Evolutionary conservation across 2,888 invertebrate species (phyloP).

Genomic region (Drosophila incognita): DNA sequence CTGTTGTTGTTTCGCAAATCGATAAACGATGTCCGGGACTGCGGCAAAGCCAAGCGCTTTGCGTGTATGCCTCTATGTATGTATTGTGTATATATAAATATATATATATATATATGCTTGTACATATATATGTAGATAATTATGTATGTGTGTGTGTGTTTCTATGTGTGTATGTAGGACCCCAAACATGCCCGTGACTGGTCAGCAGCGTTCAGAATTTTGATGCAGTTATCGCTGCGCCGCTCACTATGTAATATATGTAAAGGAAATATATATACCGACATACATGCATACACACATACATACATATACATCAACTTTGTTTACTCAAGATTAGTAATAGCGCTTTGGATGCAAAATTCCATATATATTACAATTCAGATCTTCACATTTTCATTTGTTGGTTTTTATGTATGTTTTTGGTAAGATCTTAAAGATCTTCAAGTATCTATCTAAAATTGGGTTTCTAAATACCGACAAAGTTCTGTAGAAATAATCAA

Average conservation of each 20-base stretch:
- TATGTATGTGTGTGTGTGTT: constrained; percentile 12
- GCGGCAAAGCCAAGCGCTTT: constrained; percentile 65
- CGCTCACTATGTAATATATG: constrained; percentile 14
- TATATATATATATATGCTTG: neutral
- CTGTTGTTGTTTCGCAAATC: constrained; percentile 66
- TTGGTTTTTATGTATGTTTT: neutral
- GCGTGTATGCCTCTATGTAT: constrained; percentile 55
- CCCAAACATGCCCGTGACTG: constrained; percentile 42
- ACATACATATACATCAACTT: constrained; percentile 1
- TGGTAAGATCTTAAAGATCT: neutral
- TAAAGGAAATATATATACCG: constrained; percentile 1
- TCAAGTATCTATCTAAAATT: neutral
- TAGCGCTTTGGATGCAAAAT: neutral
- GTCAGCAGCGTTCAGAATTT: constrained; percentile 41
- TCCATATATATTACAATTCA: neutral
- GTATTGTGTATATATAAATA: neutral
- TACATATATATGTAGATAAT: constrained; percentile 5
- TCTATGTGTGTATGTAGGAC: constrained; percentile 9
- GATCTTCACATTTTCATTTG: neutral
- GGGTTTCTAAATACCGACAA: neutral
- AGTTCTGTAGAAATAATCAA: neutral
- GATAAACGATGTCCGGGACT: constrained; percentile 79
- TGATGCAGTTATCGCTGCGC: constrained; percentile 46
- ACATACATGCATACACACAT: constrained; percentile 1
- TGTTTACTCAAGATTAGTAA: neutral